Evolutionary conservation across 2,797 vertebrate species (phyloP), one percentile per base, ranked within the genome.

Genomic region (Eulemur albifrons): DNA sequence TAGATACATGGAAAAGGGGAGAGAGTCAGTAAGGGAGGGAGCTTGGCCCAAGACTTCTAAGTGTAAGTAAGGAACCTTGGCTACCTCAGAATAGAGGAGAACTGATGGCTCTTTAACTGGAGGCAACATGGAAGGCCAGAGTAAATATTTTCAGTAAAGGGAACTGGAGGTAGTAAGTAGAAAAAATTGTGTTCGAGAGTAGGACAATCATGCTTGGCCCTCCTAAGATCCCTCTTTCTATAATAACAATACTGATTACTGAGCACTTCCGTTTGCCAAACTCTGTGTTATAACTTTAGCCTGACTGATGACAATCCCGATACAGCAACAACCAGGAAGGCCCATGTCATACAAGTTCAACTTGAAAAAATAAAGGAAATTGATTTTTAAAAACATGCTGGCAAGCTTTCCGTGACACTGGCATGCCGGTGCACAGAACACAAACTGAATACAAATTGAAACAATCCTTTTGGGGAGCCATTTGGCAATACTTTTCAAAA

Each of bases 371-470:
- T 96, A 95, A 97, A 95, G 92, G 38, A 94, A 96, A 97, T 90
- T 94, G 83, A 97, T 94, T 96, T 94, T 77, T 76, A 54, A 96
- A 96, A 97, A 63, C 77, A 87, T 5, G 14, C 69, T 95, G 97
- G 95, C 95, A 95, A 96, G 38, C 23, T 92, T 96, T 96, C 93
- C 67, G n/a, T 93, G 91, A 90, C 91, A 88, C 61, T 96, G 96
- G 95, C 93, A 96, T 84, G 86, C 82, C 54, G 2, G 1, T 43
- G n/a, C 11, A 3, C 50, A 69, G 82, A 94, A 88, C 85, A 70
- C 72, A 97, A 95, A 96, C 94, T 90, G 94, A 95, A 96, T 95
- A 86, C 95, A 96, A 96, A 97, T 97, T 89, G 93, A 96, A 96
- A 93, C 96, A 95, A 88, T 95, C 76, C 79, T 94, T 97, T 93